Percentiles rank a stretch among this genome's conserved stretches.
These are phyloP conservation scores for Hypsopygia costalis DNA, from an alignment of 2,888 invertebrate species.

Conservation along the genomic window DNA sequence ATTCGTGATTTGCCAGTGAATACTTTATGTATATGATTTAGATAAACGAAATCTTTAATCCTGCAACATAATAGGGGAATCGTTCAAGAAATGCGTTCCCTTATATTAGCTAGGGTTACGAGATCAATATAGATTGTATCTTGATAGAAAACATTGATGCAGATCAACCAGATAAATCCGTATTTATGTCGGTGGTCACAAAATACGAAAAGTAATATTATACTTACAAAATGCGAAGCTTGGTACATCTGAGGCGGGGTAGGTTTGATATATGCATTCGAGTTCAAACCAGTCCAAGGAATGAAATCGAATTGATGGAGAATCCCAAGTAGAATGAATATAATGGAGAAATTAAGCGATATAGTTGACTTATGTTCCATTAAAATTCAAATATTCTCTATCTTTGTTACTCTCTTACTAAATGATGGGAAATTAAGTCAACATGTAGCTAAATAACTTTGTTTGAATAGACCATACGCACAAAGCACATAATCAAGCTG, in stretches of 20 bases:
- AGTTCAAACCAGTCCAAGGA: constrained; percentile 8
- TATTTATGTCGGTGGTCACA: constrained; percentile 6
- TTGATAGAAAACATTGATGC: constrained; percentile 61
- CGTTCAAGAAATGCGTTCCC: constrained; percentile 29
- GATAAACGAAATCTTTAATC: background rate
- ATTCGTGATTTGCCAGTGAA: no score
- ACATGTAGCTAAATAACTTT: background rate
- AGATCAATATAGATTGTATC: constrained; percentile 55
- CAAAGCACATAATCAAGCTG: background rate
- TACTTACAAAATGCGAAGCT: constrained; percentile 4
- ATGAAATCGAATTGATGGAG: constrained; percentile 8
- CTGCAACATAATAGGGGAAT: no score
- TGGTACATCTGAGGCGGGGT: constrained; percentile 1
- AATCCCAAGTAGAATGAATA: constrained; percentile 5
- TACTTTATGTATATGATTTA: no score
- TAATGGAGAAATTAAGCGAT: constrained; percentile 12
- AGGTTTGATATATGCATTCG: constrained; percentile 5
- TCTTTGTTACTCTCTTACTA: constrained; percentile 2
- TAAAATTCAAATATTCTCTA: constrained; percentile 8
- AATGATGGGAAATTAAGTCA: constrained; percentile 9
- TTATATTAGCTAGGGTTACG: constrained; percentile 48
- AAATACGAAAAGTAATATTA: constrained; percentile 4
- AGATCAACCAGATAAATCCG: constrained; percentile 6
- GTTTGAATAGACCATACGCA: background rate
- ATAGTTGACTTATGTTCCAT: constrained; percentile 6